Evolutionary conservation across 2,888 invertebrate genomes (phyloP), one percentile per base, ranked within the genome.

Genomic region (Plebejus anna): DNA sequence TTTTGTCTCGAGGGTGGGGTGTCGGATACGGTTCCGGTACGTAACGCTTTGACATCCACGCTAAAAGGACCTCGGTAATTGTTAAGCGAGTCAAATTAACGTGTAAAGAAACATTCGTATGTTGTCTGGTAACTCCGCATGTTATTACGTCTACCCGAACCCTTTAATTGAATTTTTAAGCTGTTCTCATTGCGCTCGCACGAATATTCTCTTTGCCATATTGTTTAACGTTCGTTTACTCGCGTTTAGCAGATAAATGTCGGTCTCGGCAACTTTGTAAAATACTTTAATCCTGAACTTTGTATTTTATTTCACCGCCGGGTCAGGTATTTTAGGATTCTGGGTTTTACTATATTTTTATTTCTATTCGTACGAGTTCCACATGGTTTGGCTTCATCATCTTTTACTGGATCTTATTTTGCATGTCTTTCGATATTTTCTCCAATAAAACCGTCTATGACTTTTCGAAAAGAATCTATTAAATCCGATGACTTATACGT

Each of bases 31-130:
- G 71, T 42, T n/a, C n/a, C 71, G 71, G 80, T 82, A 79, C 79
- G 82, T 82, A 80, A 78, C 38, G 84, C 88, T 88, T 89, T 89
- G 89, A 89, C 87, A 89, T 86, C 82, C 81, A 88, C 86, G 85
- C 88, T 82, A 79, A 86, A 87, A 87, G 84, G 85, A 83, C 81
- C 83, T 81, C 85, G 86, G 86, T 90, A 90, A 89, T 90, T 88
- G 87, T 86, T 84, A 83, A 86, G 85, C 83, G 86, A 88, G 86
- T 87, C 86, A 84, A 89, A 90, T 89, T 87, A 86, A 78, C 61
- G 70, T 72, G 51, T 47, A 78, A 79, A 79, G 78, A 79, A 76
- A 47, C 61, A 66, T 70, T 75, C 61, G 55, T 61, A 22, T 77
- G 71, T 76, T 66, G 42, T 76, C 66, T 76, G 66, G 22, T 51